Conservation (phyloP, 1,140 invertebrate species). For the Drosophila lacteicornis region DNA sequence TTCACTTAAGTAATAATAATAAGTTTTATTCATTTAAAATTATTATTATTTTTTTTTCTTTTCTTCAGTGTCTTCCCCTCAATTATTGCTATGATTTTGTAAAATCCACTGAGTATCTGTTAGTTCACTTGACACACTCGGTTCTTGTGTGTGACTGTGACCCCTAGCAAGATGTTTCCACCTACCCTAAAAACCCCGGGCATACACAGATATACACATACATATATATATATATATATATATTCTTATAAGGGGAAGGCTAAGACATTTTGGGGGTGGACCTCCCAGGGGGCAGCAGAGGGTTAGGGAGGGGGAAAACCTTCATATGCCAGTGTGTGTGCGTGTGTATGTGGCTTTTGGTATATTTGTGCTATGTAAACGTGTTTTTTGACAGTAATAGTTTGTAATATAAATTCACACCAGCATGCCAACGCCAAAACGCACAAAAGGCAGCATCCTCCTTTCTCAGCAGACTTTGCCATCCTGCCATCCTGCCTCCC, state of each 20-base stretch:
- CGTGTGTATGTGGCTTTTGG: constrained; percentile 39
- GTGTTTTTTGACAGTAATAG: constrained; percentile 84
- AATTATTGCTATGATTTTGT: not conserved
- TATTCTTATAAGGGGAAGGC: not conserved
- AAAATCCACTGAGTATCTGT: not conserved
- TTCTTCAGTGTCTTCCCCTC: too few relatives aligned
- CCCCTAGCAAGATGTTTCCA: constrained; percentile 65
- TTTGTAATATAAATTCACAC: constrained; percentile 84
- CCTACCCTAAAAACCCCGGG: constrained; percentile 57
- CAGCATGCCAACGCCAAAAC: constrained; percentile 74
- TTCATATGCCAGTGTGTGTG: constrained; percentile 21
- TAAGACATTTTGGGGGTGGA: constrained; percentile 40
- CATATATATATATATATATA: constrained; percentile 5
- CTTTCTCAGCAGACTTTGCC: constrained; percentile 8
- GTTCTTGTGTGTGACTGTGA: constrained; percentile 31
- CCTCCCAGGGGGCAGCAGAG: constrained; percentile 48
- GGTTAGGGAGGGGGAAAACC: constrained; percentile 9
- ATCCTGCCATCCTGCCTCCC: not conserved
- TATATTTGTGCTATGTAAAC: constrained; percentile 82
- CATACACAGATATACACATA: constrained; percentile 21
- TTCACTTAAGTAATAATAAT: too few relatives aligned
- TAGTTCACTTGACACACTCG: not conserved
- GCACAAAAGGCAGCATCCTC: constrained; percentile 53
- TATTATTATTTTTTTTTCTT: too few relatives aligned
- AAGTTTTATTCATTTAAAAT: too few relatives aligned